Conservation (phyloP, 2,888 invertebrate species). For the Thumatha senex region DNA sequence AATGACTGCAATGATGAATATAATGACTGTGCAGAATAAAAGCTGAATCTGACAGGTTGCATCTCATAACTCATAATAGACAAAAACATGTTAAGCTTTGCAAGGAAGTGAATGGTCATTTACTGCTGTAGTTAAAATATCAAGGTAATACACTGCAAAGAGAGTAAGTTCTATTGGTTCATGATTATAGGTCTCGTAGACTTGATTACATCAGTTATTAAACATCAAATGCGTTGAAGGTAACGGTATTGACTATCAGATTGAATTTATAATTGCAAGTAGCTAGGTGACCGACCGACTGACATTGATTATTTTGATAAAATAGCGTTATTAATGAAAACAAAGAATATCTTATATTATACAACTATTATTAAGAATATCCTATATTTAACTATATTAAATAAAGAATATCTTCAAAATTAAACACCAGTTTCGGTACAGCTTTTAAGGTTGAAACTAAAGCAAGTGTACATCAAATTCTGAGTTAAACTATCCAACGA, state of each 20-base stretch:
- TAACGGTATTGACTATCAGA: constrained; percentile 5
- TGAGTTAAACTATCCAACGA: too few species aligned
- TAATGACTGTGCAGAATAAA: too few species aligned
- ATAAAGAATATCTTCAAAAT: too few species aligned
- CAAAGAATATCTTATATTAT: too few species aligned
- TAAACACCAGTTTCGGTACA: too few species aligned
- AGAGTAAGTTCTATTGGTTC: constrained; percentile 15
- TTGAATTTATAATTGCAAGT: constrained; percentile 3
- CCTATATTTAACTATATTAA: too few species aligned
- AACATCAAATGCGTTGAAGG: constrained; percentile 4
- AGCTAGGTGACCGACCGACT: not conserved
- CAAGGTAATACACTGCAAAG: constrained; percentile 27
- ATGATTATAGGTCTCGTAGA: constrained; percentile 17
- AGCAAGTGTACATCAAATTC: too few species aligned
- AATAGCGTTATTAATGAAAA: not conserved
- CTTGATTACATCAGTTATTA: constrained; percentile 10
- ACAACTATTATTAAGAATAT: too few species aligned
- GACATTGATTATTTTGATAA: not conserved
- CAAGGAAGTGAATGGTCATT: constrained; percentile 26
- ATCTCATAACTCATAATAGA: too few species aligned
- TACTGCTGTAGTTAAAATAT: constrained; percentile 14
- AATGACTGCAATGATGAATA: too few species aligned
- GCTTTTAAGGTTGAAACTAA: too few species aligned
- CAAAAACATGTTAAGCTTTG: not conserved
- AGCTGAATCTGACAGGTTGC: too few species aligned